phyloP scores from a whole-genome alignment of 2,888 invertebrate genomes.

The Patella pellucida region DNA sequence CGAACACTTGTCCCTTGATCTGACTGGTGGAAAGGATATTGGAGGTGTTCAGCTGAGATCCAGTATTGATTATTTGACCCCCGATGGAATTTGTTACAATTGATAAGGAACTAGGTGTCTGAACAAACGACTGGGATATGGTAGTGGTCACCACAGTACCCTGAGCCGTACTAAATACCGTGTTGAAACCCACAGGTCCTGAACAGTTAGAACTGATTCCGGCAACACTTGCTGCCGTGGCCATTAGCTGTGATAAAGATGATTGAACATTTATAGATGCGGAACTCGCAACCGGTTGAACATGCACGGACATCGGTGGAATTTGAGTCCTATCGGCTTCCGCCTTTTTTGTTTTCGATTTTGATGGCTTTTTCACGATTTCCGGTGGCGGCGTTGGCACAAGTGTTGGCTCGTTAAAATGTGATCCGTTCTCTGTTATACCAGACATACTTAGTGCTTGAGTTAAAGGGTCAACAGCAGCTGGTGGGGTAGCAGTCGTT shows the following conservation, averaged over 20 bases:
- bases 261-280: background rate
- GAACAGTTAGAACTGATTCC: background rate
- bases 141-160: constrained; percentile 50
- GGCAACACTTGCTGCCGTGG: background rate
- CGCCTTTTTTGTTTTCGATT: background rate
- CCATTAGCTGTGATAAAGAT: constrained; percentile 20
- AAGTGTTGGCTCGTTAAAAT: background rate
- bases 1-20: constrained; percentile 14
- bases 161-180: constrained; percentile 32
- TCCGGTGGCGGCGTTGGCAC: background rate
- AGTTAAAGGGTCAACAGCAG: constrained; percentile 11
- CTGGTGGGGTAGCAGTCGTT: background rate
- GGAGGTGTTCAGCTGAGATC: background rate
- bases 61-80: constrained; percentile 12
- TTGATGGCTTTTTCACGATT: background rate
- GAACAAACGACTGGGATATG: constrained; percentile 46
- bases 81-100: constrained; percentile 23
- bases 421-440: constrained; percentile 15
- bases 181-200: background rate
- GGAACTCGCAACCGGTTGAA: background rate
- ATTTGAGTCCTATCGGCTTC: constrained; percentile 7
- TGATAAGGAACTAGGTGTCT: constrained; percentile 25
- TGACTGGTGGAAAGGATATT: constrained; percentile 2
- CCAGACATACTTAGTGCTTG: constrained; percentile 29
- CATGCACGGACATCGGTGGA: background rate